These are phyloP conservation scores for Dryobates pubescens DNA, from an alignment of 2,797 vertebrate genomes.

Conservation along the genomic window DNA sequence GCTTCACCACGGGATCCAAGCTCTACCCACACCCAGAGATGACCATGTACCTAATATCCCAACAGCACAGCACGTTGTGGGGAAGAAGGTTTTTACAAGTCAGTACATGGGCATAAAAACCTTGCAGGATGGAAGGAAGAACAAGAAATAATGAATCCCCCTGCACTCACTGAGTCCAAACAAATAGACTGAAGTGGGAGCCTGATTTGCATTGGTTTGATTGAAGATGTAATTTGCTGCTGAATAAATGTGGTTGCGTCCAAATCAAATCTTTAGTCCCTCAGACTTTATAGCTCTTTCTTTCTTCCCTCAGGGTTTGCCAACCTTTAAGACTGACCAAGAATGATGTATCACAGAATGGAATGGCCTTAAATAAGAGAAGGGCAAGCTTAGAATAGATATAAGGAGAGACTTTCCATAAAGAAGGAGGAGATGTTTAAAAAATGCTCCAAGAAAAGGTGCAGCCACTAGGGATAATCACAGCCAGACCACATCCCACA, in stretches of 20 bases:
- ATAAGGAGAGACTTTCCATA: not conserved
- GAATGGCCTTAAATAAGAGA: conserved; percentile 48
- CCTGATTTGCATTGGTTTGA: conserved; percentile 48
- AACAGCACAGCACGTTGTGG: not conserved
- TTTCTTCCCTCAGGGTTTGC: conserved; percentile 50
- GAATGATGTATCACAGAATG: conserved; percentile 46
- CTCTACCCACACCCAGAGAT: not conserved
- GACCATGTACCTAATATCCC: not conserved
- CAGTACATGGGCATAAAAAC: accelerated
- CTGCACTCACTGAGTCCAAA: conserved; percentile 48
- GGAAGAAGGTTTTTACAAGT: not conserved
- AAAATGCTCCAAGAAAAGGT: not conserved
- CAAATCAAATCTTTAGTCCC: conserved; percentile 64
- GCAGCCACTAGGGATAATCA: not conserved
- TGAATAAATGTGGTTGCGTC: conserved; percentile 65
- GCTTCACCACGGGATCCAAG: not conserved
- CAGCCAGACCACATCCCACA: not conserved
- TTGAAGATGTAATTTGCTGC: conserved; percentile 63
- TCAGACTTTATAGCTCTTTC: conserved; percentile 54
- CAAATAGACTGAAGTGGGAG: conserved; percentile 48
- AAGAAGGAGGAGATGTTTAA: not conserved
- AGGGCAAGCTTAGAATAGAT: conserved; percentile 12
- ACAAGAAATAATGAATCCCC: conserved; percentile 43
- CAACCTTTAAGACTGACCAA: conserved; percentile 63
- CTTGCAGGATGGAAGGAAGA: not conserved